These are phyloP conservation scores for Cyprinodon tularosa DNA, from an alignment of 2,113 vertebrate species.

Conservation along the genomic window DNA sequence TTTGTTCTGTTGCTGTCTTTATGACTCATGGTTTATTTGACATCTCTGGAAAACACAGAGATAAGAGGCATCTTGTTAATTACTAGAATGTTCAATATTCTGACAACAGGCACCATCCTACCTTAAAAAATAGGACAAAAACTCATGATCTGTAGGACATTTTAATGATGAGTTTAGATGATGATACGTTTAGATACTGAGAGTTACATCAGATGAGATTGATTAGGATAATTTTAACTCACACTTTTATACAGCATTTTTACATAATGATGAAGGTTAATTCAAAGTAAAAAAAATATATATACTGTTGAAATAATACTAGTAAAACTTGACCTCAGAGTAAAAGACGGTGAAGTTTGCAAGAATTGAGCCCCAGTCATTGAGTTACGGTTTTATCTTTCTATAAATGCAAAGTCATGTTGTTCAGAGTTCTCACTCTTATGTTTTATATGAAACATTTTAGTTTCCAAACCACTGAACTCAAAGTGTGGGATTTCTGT, in stretches of 20 bases:
- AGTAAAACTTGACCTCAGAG: too few relatives aligned
- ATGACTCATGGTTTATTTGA: slow-evolving; percentile 63
- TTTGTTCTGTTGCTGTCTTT: slow-evolving; percentile 26
- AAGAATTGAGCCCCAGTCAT: too few relatives aligned
- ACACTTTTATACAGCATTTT: slow-evolving; percentile 7
- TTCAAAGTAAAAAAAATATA: slow-evolving; percentile 5
- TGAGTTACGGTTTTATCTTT: too few relatives aligned
- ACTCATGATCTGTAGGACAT: slow-evolving; percentile 42
- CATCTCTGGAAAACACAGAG: slow-evolving; percentile 59
- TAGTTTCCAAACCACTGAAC: neutral
- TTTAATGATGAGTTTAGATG: slow-evolving; percentile 65
- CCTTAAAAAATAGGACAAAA: slow-evolving; percentile 33
- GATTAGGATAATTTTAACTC: slow-evolving; percentile 46
- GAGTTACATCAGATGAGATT: slow-evolving; percentile 41
- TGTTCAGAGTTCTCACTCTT: neutral
- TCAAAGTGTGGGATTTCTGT: neutral
- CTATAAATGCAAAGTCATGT: neutral
- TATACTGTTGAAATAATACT: too few relatives aligned
- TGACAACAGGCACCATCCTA: slow-evolving; percentile 49
- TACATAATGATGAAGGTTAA: neutral
- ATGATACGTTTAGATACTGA: slow-evolving; percentile 64
- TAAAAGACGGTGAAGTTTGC: too few relatives aligned
- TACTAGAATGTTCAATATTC: slow-evolving; percentile 57
- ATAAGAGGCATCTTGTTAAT: slow-evolving; percentile 68
- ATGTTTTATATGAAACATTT: neutral